Percentiles rank a stretch among this genome's conserved stretches.
Conservation (phyloP, 53 echinoderm and acorn worm species). For the Stichopus horrens region DNA sequence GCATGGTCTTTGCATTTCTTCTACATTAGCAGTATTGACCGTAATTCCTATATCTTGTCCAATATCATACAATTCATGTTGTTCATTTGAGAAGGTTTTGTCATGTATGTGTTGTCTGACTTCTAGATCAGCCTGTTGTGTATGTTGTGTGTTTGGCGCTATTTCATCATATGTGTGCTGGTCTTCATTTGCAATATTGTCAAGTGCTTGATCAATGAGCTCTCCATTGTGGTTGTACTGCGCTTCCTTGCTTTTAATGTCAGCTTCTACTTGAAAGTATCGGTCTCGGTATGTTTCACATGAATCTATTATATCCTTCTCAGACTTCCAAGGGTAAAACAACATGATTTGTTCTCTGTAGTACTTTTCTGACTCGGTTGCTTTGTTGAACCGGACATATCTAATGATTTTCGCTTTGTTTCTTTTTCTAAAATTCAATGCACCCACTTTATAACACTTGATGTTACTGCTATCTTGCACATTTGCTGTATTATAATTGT, state of each 20-base stretch:
- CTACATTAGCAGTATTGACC: constrained; percentile 26
- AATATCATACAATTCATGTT: constrained; percentile 53
- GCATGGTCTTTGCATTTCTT: constrained; percentile 34
- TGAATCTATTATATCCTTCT: constrained; percentile 28
- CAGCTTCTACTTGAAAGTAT: constrained; percentile 24
- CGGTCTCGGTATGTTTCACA: constrained; percentile 58
- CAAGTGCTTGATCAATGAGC: constrained; percentile 1
- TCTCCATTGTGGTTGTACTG: constrained; percentile 41
- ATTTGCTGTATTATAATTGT: too few relatives aligned
- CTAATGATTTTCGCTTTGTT: constrained; percentile 49
- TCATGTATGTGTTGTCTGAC: neutral
- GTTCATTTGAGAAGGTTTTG: constrained; percentile 26
- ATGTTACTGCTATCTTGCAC: too few relatives aligned
- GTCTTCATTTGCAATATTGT: constrained; percentile 24
- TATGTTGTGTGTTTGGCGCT: constrained; percentile 50
- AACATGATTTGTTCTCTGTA: constrained; percentile 61
- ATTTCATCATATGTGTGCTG: constrained; percentile 19
- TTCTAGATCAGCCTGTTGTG: neutral
- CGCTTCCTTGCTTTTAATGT: constrained; percentile 5
- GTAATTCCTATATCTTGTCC: constrained; percentile 53
- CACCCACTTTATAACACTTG: too few relatives aligned
- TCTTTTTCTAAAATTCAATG: constrained; percentile 22
- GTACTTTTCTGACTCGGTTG: constrained; percentile 60
- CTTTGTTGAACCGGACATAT: constrained; percentile 54
- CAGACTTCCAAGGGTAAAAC: constrained; percentile 53